Evolutionary conservation across 2,888 invertebrate genomes (phyloP).

Genomic region (Cosmorhoe ocellata): DNA sequence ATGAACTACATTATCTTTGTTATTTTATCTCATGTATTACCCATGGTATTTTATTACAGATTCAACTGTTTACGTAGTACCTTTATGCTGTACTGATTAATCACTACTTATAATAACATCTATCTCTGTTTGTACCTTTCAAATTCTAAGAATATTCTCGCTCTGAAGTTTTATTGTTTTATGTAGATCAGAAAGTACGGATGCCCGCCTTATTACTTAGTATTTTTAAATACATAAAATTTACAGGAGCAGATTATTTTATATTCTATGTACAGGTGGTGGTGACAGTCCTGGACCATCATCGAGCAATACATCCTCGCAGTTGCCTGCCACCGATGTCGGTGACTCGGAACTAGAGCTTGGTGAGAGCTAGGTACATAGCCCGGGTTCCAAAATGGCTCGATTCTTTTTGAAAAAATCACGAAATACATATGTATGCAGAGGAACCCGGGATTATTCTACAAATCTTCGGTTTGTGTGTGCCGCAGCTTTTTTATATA

Average conservation of each 20-base stretch:
- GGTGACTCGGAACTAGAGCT: slow-evolving; percentile 61
- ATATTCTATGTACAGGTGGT: slow-evolving; percentile 63
- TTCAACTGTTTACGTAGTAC: too few species aligned
- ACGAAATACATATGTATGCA: not conserved
- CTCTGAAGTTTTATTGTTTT: too few species aligned
- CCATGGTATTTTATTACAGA: too few species aligned
- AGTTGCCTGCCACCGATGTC: slow-evolving; percentile 54
- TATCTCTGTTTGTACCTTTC: not conserved
- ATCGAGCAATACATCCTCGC: slow-evolving; percentile 49
- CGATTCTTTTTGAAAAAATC: not conserved
- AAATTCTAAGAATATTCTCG: not conserved
- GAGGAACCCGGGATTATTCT: slow-evolving; percentile 1
- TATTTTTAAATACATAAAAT: not conserved
- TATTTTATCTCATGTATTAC: too few species aligned
- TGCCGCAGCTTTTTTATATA: not conserved
- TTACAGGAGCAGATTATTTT: slow-evolving; percentile 37
- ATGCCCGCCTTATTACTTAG: not conserved
- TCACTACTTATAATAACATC: not conserved
- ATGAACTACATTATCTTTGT: too few species aligned
- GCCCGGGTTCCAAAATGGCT: not conserved
- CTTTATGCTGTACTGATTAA: too few species aligned
- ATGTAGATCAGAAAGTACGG: not conserved
- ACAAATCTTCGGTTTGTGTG: slow-evolving; percentile 9
- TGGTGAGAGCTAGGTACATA: slow-evolving; percentile 55
- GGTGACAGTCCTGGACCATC: slow-evolving; percentile 65